Evolutionary conservation across 53 echinoderm and acorn worm genomes (phyloP), one percentile per base, ranked within the genome.

Genomic region (Temnopleurus reevesii): DNA sequence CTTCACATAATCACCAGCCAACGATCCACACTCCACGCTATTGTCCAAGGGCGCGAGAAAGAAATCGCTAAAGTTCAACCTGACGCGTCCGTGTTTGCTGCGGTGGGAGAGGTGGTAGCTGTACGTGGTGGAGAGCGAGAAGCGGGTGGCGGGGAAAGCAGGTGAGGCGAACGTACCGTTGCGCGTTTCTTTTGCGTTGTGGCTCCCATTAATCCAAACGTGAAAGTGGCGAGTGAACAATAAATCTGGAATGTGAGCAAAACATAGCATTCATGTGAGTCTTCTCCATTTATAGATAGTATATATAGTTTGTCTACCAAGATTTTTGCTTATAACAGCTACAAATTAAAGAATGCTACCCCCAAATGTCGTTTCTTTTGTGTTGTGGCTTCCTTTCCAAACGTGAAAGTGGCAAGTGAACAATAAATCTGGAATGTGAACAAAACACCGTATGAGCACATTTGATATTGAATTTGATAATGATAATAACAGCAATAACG

Each of bases 121-220:
- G 53, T 87, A 66, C 2, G 71, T 87, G 53, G 88, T 35, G 33
- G 88, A 1, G 5, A 36, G 53, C 7, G 88, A 66, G 51, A 87
- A 66, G 29, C 9, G 71, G 55, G 71, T 66, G 53, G 8, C 18
- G 13, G 88, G 88, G 24, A 87, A 87, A n/a, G 47, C 88, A 9
- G 88, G 88, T 34, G 88, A 87, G 44, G n/a, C 51, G 12, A 87
- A 34, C 10, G 88, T 87, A 31, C 88, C 88, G 51, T 87, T 49
- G 4, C 36, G 15, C 28, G 33, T 53, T n/a, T 66, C 65, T 15
- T 28, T 29, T 27, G 88, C 21, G 17, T 55, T 71, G 88, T 87
- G 88, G 88, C 88, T 87, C 19, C 88, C 88, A 19, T 87, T 87
- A 51, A 87, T 87, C 88, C 88, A 87, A 87, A 87, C 46, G 34